These are phyloP conservation scores for Aromia moschata DNA, from an alignment of 2,888 invertebrate species.

Conservation along the genomic window DNA sequence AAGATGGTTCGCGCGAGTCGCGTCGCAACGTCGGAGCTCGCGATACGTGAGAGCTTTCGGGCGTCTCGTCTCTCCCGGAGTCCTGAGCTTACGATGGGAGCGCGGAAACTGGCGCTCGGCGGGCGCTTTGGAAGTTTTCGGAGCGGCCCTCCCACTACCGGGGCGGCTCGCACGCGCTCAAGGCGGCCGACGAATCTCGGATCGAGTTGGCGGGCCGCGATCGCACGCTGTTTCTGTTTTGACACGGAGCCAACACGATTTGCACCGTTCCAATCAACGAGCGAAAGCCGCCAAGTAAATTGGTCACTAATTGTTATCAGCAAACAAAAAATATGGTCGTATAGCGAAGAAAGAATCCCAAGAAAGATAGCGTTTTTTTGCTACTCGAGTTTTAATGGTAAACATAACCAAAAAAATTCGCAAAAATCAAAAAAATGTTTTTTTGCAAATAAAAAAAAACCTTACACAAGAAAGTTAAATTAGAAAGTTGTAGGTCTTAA, in stretches of 20 bases:
- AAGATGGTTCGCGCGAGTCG: neutral
- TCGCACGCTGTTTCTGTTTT: too few relatives aligned
- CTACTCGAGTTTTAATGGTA: too few relatives aligned
- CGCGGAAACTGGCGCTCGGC: slow-evolving; percentile 19
- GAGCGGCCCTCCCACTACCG: slow-evolving; percentile 21
- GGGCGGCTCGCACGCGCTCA: slow-evolving; percentile 3
- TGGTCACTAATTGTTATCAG: neutral
- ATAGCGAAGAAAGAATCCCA: too few relatives aligned
- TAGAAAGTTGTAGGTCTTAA: too few relatives aligned
- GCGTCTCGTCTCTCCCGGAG: neutral
- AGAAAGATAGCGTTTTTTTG: too few relatives aligned
- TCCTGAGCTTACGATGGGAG: slow-evolving; percentile 20
- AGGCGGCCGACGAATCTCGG: neutral
- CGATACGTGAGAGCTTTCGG: slow-evolving; percentile 1
- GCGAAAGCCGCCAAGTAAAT: neutral
- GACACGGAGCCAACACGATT: neutral
- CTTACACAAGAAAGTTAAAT: too few relatives aligned
- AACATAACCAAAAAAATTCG: too few relatives aligned
- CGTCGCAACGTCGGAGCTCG: neutral
- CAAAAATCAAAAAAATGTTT: too few relatives aligned
- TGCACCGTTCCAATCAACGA: neutral
- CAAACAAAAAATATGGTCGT: neutral
- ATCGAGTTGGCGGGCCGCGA: neutral
- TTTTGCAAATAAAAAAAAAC: too few relatives aligned
- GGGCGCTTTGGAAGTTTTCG: slow-evolving; percentile 13